Base-by-base conservation (phyloP, 2,113 vertebrate genomes). In the Ibidorhyncha struthersii region DNA sequence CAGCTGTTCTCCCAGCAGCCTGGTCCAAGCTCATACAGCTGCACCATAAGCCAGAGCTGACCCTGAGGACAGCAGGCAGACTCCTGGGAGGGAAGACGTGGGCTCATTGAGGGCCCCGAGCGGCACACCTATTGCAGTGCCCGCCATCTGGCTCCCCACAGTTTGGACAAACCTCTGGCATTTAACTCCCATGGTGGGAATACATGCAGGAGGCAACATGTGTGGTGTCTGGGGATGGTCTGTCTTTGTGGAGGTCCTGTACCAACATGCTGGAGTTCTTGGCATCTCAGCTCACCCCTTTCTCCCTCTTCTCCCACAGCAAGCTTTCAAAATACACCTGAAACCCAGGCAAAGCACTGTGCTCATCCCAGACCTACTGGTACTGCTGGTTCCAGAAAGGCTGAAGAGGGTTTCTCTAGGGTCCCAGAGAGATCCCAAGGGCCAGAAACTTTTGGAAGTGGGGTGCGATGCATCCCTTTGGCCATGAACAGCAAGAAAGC, bases 191-290 rank as follows among this genome's bases (percentile, higher is more conserved):
- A 4, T 9, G 29, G 20, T 29, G 18, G 34, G 41, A 69, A 47
- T 36, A 14, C 16, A 5, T 13, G 18, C 9, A 49, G 70, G 47
- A 72, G 34, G 40, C 12, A 52, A 12, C 6, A 19, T 0, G 1
- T 27, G 21, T 36, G 45, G 30, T 56, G 14, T 12, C 55, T 56
- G 47, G 41, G 59, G 29, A 18, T 40, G 52, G 8, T 40, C 38
- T 76, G 38, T 55, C 4, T 20, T 47, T 52, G 30, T 21, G 40
- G 25, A 61, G 15, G 21, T 66, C 27, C 34, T 0, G 1, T 49
- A 50, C 23, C 16, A 59, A 59, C 40, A 19, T 26, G 9, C 5
- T 53, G 38, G 26, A 69, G 30, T 49, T 70, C 29, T 40, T 70
- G 61, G 10, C 25, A n/a, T n/a, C 27, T 49, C 45, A 79, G 26